Base-by-base conservation (phyloP, 2,888 invertebrate species). In the Allygus modestus region DNA sequence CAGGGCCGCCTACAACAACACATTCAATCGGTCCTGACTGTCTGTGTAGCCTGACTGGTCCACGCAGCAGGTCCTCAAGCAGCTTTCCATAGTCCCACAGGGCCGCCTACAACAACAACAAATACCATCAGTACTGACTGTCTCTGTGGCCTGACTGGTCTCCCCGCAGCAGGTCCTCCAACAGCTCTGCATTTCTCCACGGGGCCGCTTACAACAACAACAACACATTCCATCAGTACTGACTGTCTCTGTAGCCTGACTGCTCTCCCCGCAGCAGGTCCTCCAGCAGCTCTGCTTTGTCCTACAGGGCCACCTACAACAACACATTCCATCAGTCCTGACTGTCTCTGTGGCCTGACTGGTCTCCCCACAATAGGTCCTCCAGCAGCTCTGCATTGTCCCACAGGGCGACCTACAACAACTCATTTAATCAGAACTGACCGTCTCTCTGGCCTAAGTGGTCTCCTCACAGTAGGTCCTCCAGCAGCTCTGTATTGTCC, bases 301-400 rank as follows among this genome's bases (percentile, higher is more conserved):
- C 97, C 97, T 97, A 97, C n/a, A 97, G 90, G 0, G 97, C 96
- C 17, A 97, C 96, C 94, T 95, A 87, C 37, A 37, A 37, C 37
- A 37, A 37, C 37, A 37, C 37, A 37, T 37, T 4, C 93, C 94
- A 94, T 1, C 93, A 93, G 89, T 97, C 97, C 65, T 93, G 93
- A 37, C 94, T 94, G 89, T 96, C 94, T 61, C 95, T 92, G 86
- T 93, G 92, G 86, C 88, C 89, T 87, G 93, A 91, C 82, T 95
- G 94, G 0, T 96, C 96, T 0, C 91, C 91, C 69, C 93, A 92
- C 7, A 97, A 89, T 33, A 97, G 91, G 90, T 97, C 97, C 88
- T 94, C 94, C n/a, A 97, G 91, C 0, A 97, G 92, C 89, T 97
- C 97, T 23, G 95, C 93, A 89, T 97, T 97, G 90, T 97, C 97